Base-by-base conservation (phyloP, 1,140 invertebrate species). In the Heliothis virescens region DNA sequence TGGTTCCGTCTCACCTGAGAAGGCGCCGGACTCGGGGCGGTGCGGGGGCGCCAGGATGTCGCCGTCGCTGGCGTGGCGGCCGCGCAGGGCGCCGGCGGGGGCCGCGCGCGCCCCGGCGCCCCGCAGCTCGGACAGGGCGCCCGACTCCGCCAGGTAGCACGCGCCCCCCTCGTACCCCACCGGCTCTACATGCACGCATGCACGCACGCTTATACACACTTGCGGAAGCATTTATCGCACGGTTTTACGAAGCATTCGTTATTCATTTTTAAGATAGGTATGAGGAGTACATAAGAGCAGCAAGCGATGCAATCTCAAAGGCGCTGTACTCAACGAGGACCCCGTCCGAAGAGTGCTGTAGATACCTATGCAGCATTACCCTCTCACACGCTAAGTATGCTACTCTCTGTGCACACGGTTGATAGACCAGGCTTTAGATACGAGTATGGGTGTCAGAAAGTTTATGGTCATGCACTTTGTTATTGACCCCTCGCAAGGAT, bases 21-120 rank as follows among this genome's bases (percentile, higher is more conserved):
- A 89, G 0, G 92, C 92, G 4, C 86, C 90, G 3, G 92, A 94
- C 71, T 92, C 89, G 10, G 92, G 92, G 0, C 92, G 79, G 2
- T 73, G 55, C 7, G 86, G 82, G 5, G 90, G 86, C 18, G 88
- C 89, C 12, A 94, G 84, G 50, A 91, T 91, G 79, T 93, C 91
- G 0, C 91, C 91, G 76, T 91, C 91, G 57, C 90, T 92, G 83
- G 90, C 90, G 71, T 91, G 90, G 0, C 91, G 80, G 2, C 85
- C 85, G 57, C 89, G 84, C 67, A 26, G 11, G 18, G 62, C 62
- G 3, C 62, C 77, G 71, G 34, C 15, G 55, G 63, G 11, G 65
- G 67, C 41, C 16, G 53, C 55, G 65, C 71, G 11, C 10, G 41
- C 52, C 50, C 50, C 81, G 67, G 53, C 73, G 60, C 80, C 79